phyloP scores from a whole-genome alignment of 2,888 invertebrate genomes.

The Erebia epiphron region DNA sequence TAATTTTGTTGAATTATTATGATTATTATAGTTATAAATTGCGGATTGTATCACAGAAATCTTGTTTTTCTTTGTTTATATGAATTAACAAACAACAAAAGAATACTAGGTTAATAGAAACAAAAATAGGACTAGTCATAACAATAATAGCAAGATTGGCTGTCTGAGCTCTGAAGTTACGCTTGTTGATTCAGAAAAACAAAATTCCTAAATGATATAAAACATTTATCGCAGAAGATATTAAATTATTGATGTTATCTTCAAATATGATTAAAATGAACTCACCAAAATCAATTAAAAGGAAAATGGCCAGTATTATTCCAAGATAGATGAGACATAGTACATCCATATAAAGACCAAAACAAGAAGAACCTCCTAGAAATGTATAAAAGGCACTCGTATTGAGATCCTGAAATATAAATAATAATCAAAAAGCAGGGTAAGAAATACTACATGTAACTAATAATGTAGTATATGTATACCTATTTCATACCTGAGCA shows the following conservation, averaged over 20 bases:
- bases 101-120: not conserved
- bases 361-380: slow-evolving; percentile 84
- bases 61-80: no score
- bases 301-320: slow-evolving; percentile 84
- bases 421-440: slow-evolving; percentile 4
- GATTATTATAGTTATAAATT: no score
- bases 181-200: no score
- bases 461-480: no score
- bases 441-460: not conserved
- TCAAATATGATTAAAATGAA: not conserved
- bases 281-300: slow-evolving; percentile 84
- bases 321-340: slow-evolving; percentile 87
- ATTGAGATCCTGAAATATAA: slow-evolving; percentile 83
- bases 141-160: no score
- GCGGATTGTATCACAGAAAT: no score
- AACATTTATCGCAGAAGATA: no score
- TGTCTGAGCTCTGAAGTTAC: no score
- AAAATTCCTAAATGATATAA: no score
- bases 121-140: not conserved
- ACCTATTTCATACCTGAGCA: slow-evolving; percentile 69
- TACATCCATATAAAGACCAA: slow-evolving; percentile 89
- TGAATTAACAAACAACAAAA: not conserved
- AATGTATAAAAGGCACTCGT: slow-evolving; percentile 87
- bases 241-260: no score
- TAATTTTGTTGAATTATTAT: no score